Base-by-base conservation (phyloP, 2,888 invertebrate species). In the Hesperia comma region DNA sequence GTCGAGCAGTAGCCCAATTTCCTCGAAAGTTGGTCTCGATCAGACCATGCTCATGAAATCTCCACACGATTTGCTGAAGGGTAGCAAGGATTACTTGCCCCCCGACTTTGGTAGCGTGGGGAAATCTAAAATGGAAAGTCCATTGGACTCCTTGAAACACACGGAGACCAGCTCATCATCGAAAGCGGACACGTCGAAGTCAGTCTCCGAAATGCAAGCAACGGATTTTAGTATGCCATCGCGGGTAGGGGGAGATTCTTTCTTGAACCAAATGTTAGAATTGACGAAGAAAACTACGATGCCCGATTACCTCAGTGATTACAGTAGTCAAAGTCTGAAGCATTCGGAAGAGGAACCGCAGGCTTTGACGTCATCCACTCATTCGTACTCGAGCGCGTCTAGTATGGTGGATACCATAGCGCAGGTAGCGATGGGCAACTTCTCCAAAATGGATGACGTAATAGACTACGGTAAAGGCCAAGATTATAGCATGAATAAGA, bases 241-340 rank as follows among this genome's bases (percentile, higher is more conserved):
- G 32, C 83, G 91, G n/a, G 85, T 90, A 1, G 85, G 90, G 0
- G 87, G 90, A 1, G 87, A 93, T 74, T 89, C 93, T 43, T 92
- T 93, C 77, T 81, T 93, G 69, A 93, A 91, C 77, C 93, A 93
- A 77, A 93, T 93, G 93, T 77, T 93, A 69, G 93, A 93, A 74
- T 76, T 93, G 71, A 93, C 93, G 5, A 93, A 93, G 71, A 93
- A 93, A 77, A 93, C 93, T 0, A 93, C 93, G 2, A 88, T 92
- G 86, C 87, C 93, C 1, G 93, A 93, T 74, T 93, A 93, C 71
- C 81, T 90, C 72, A 77, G 87, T 1, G 93, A 93, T 71, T 90
- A 90, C 67, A 88, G 92, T 68, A 88, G 92, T 68, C 94, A 95
- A 64, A 93, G 94, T 53, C 75, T 93, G 12, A 95, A 95, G 82